Evolutionary conservation across 2,888 invertebrate species (phyloP).

Genomic region (Tachina lurida): DNA sequence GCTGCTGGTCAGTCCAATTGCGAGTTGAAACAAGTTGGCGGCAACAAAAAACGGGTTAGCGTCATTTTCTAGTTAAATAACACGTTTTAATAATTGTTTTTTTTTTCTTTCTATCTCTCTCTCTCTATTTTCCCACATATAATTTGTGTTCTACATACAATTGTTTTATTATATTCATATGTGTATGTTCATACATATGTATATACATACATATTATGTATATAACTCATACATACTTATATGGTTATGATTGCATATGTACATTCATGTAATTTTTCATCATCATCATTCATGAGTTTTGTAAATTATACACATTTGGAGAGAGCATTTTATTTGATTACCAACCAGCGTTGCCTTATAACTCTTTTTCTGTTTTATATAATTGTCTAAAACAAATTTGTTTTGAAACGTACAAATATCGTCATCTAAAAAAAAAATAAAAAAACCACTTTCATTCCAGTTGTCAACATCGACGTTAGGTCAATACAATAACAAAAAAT

Average conservation of each 20-base stretch:
- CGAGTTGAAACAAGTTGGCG: conserved; percentile 79
- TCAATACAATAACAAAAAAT: too few species aligned
- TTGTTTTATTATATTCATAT: background rate
- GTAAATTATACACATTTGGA: conserved; percentile 40
- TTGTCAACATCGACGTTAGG: too few species aligned
- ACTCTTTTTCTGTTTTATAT: background rate
- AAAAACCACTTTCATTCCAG: too few species aligned
- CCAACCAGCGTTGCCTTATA: conserved; percentile 20
- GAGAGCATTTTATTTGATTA: conserved; percentile 34
- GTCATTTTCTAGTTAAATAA: conserved; percentile 56
- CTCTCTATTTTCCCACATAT: conserved; percentile 20
- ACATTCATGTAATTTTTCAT: conserved; percentile 7
- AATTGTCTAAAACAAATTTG: too few species aligned
- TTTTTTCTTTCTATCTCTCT: conserved; percentile 27
- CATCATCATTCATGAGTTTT: conserved; percentile 42
- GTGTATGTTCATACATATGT: too few species aligned
- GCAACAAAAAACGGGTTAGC: conserved; percentile 81
- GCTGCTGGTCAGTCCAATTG: conserved; percentile 76
- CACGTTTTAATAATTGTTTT: conserved; percentile 54
- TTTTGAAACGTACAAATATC: too few species aligned
- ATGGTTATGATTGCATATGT: conserved; percentile 9
- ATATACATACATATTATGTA: too few species aligned
- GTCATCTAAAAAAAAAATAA: too few species aligned
- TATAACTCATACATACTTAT: too few species aligned
- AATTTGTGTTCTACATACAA: conserved; percentile 34